Evolutionary conservation across 2,113 vertebrate genomes (phyloP).

Genomic region (cattle (Bos taurus)): ARS-UCD2.0 NC_037328.1:150464501-150465000

Average conservation of each 20-base stretch:
- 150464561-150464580: background rate
- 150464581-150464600: background rate
- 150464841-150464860: rapidly evolving
- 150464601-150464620: background rate
- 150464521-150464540: background rate
- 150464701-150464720: background rate
- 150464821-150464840: background rate
- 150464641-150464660: background rate
- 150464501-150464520: no score
- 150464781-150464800: rapidly evolving
- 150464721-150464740: background rate
- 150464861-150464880: rapidly evolving
- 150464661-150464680: background rate
- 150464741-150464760: background rate
- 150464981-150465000: background rate
- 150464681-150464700: background rate
- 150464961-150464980: background rate
- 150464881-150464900: no score
- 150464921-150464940: background rate
- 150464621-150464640: background rate
- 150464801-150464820: background rate
- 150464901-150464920: background rate
- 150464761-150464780: background rate
- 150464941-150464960: background rate
- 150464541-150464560: background rate